Evolutionary conservation across 2,888 invertebrate species (phyloP).

Genomic region (Scaptomyza reducta): DNA sequence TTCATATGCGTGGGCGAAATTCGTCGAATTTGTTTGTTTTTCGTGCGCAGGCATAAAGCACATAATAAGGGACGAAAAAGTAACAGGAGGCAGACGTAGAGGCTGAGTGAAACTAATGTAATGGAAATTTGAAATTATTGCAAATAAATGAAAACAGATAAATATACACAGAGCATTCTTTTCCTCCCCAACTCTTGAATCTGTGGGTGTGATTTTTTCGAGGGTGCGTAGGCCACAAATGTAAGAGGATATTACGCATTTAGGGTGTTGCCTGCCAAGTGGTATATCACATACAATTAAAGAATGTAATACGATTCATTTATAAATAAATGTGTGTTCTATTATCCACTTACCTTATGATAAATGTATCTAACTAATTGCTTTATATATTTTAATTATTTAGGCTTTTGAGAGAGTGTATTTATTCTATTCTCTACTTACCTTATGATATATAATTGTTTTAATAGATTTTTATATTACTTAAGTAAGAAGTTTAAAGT

Average conservation of each 20-base stretch:
- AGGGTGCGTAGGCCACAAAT: slow-evolving; percentile 29
- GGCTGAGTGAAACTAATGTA: slow-evolving; percentile 74
- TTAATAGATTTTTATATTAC: too few species aligned
- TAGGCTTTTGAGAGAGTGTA: background rate
- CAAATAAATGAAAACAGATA: slow-evolving; percentile 81
- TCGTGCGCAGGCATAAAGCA: slow-evolving; percentile 76
- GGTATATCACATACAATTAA: background rate
- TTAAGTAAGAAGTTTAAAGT: too few species aligned
- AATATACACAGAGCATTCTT: slow-evolving; percentile 66
- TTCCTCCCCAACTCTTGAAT: slow-evolving; percentile 17
- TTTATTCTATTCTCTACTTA: background rate
- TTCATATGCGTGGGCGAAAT: slow-evolving; percentile 28
- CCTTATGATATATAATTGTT: background rate
- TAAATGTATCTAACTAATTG: background rate
- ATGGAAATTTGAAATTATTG: slow-evolving; percentile 82
- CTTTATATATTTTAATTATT: too few species aligned
- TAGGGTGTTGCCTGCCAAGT: slow-evolving; percentile 3
- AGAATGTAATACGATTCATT: slow-evolving; percentile 9
- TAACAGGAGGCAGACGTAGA: slow-evolving; percentile 6
- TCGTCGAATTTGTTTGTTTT: slow-evolving; percentile 76
- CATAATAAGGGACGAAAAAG: slow-evolving; percentile 43
- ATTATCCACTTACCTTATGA: background rate
- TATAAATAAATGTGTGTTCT: background rate
- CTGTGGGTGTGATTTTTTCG: slow-evolving; percentile 5
- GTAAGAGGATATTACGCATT: slow-evolving; percentile 9